Percentiles rank a stretch among this genome's conserved stretches.
Evolutionary conservation across 2,113 vertebrate genomes (phyloP).

Genomic region (Lophotis ruficrista): DNA sequence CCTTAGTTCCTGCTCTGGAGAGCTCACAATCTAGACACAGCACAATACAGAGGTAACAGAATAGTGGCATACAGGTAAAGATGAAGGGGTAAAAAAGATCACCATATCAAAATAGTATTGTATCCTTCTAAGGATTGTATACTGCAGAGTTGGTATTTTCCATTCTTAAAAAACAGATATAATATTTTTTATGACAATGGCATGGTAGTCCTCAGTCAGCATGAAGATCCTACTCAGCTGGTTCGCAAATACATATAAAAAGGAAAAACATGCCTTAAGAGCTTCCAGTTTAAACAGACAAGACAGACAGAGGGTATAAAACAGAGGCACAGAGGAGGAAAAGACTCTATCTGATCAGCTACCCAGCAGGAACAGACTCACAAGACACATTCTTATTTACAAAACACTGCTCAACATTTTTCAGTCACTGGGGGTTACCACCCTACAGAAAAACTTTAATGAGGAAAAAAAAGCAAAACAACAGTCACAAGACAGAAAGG

Average conservation of each 20-base stretch:
- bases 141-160: background rate
- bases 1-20: conserved; percentile 25
- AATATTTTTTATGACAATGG: background rate
- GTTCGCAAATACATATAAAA: background rate
- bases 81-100: background rate
- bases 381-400: background rate
- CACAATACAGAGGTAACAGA: background rate
- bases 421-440: background rate
- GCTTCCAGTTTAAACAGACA: conserved; percentile 3
- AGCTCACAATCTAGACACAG: conserved; percentile 39
- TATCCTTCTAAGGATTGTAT: background rate
- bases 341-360: background rate
- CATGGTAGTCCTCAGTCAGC: background rate
- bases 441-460: background rate
- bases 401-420: background rate
- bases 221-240: background rate
- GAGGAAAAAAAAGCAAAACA: background rate
- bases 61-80: background rate
- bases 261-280: background rate
- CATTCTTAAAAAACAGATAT: background rate
- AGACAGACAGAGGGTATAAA: background rate
- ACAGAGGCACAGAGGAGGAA: conserved; percentile 5
- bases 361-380: background rate
- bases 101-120: background rate
- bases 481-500: background rate